phyloP scores from a whole-genome alignment of 2,888 invertebrate species.

The Tillus elongatus region DNA sequence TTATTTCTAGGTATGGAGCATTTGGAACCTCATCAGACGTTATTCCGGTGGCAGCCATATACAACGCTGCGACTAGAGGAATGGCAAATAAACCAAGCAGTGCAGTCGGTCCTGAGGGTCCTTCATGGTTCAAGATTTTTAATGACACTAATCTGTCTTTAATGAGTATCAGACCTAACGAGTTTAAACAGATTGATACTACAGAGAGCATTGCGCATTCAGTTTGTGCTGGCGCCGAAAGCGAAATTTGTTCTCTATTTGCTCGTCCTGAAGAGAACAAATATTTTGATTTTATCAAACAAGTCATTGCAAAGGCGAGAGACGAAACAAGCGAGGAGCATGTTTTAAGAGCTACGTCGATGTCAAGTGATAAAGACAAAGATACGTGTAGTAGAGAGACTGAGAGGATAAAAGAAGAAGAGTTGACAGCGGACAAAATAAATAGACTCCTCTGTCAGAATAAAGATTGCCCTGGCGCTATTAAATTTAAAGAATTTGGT shows the following conservation, averaged over 20 bases:
- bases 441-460: slow-evolving; percentile 31
- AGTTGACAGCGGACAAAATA: slow-evolving; percentile 30
- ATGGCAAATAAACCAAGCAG: background rate
- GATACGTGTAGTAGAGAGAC: background rate
- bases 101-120: background rate
- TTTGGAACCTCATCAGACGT: slow-evolving; percentile 22
- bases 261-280: slow-evolving; percentile 28
- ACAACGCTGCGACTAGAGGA: slow-evolving; percentile 6
- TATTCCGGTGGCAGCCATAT: slow-evolving; percentile 23
- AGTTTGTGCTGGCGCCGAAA: background rate
- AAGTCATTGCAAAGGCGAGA: background rate
- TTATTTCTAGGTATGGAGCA: slow-evolving; percentile 22
- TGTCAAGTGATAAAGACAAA: slow-evolving; percentile 10
- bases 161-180: background rate
- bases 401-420: background rate
- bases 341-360: slow-evolving; percentile 22
- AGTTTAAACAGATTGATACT: background rate
- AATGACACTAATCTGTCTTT: background rate
- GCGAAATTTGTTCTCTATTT: background rate
- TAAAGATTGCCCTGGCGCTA: slow-evolving; percentile 36
- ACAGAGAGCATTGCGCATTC: background rate
- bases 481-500: slow-evolving; percentile 37
- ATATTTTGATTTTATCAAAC: slow-evolving; percentile 21
- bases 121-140: background rate
- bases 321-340: slow-evolving; percentile 9